Evolutionary conservation across 1,140 invertebrate species (phyloP).

Genomic region (Sesamia nonagrioides): DNA sequence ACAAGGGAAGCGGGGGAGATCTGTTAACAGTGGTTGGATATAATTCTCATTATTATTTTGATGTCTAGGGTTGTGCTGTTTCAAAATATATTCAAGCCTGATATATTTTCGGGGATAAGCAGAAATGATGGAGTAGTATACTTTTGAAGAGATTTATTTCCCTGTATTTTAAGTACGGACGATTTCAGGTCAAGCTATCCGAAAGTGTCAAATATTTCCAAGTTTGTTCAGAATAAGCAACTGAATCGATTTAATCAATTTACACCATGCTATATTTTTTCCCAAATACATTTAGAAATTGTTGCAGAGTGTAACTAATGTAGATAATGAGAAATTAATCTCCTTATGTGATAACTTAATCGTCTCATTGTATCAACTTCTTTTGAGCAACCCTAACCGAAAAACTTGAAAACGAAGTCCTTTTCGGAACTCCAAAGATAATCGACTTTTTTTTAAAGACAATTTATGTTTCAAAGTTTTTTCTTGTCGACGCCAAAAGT

Average conservation of each 20-base stretch:
- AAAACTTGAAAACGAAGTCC: slow-evolving; percentile 21
- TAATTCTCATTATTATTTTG: not conserved
- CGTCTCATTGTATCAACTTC: too few species aligned
- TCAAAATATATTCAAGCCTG: not conserved
- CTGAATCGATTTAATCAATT: too few species aligned
- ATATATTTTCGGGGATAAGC: not conserved
- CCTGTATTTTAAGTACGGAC: too few species aligned
- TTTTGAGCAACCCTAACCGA: slow-evolving; percentile 17
- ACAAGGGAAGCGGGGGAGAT: not conserved
- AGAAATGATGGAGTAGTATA: not conserved
- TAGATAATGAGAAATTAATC: too few species aligned
- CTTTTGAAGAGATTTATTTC: not conserved
- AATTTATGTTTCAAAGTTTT: slow-evolving; percentile 16
- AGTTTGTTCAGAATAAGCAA: too few species aligned
- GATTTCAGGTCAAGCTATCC: too few species aligned
- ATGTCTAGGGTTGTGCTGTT: not conserved
- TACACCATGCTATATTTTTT: too few species aligned
- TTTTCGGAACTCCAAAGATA: slow-evolving; percentile 8
- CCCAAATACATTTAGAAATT: too few species aligned
- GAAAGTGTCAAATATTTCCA: too few species aligned
- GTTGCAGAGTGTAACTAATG: too few species aligned
- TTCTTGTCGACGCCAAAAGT: slow-evolving; percentile 9
- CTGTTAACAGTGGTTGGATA: not conserved
- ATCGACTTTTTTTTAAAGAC: slow-evolving; percentile 26
- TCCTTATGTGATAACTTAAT: too few species aligned